Conservation (phyloP, 2,113 vertebrate genomes). For the Alexandromys fortis region DNA sequence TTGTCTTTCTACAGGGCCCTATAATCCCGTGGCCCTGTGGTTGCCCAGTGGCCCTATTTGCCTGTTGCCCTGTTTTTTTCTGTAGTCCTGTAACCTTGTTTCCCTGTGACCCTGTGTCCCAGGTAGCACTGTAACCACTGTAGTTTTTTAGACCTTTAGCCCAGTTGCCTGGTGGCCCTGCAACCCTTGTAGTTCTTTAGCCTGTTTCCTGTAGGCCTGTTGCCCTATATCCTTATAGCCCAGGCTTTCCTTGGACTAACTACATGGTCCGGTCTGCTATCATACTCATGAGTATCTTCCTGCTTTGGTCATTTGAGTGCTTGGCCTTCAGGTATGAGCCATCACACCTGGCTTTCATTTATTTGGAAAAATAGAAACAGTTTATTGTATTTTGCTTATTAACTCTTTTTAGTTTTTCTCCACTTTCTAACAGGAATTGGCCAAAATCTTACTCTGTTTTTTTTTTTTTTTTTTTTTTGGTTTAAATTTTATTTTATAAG, state of each 20-base stretch:
- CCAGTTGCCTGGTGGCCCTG: neutral
- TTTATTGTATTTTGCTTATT: neutral
- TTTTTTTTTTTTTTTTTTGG: neutral
- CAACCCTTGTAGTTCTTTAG: neutral
- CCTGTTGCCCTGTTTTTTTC: too few species aligned
- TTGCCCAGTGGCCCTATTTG: too few species aligned
- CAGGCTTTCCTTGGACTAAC: neutral
- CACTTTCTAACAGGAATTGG: neutral
- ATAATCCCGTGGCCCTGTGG: too few species aligned
- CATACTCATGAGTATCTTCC: neutral
- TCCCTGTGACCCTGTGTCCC: too few species aligned
- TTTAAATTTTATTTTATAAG: neutral
- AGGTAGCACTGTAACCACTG: neutral
- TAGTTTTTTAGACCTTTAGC: neutral
- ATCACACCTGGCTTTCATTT: neutral
- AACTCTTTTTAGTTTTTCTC: slow-evolving; percentile 1
- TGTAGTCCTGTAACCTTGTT: too few species aligned
- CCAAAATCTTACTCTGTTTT: neutral
- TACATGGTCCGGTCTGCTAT: neutral
- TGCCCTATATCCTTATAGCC: neutral
- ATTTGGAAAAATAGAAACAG: neutral
- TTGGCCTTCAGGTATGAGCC: neutral
- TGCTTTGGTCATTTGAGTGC: neutral
- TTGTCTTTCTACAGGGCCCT: too few species aligned
- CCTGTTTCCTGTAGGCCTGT: neutral